Percentiles rank a stretch among this genome's conserved stretches.
Conservation (phyloP, 2,113 vertebrate species). For the Malurus alboscapulatus region DNA sequence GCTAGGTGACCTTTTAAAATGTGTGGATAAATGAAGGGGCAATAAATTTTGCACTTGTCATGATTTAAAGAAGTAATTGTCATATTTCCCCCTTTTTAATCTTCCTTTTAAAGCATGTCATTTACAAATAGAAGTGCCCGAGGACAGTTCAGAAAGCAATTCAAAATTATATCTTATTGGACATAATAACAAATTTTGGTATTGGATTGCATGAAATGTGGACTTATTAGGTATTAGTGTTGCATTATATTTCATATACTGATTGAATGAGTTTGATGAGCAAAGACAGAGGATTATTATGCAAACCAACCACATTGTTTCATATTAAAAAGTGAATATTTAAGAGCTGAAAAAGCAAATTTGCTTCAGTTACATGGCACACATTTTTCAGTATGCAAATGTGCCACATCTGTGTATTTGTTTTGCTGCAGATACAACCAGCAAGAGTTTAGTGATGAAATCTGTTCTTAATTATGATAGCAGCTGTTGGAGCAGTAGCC, state of each 20-base stretch:
- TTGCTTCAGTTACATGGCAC: conserved; percentile 57
- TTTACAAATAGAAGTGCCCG: conserved; percentile 9
- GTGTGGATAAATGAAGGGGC: conserved; percentile 56
- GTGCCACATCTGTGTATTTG: conserved; percentile 81
- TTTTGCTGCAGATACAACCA: conserved; percentile 77
- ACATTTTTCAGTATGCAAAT: conserved; percentile 72
- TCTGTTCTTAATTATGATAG: conserved; percentile 85
- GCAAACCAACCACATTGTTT: conserved; percentile 51
- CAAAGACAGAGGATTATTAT: conserved; percentile 46
- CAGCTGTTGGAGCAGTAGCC: conserved; percentile 77
- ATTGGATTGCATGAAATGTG: conserved; percentile 33
- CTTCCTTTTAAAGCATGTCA: conserved; percentile 29
- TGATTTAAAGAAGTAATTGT: conserved; percentile 50
- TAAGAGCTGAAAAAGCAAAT: conserved; percentile 69
- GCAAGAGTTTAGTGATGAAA: conserved; percentile 81
- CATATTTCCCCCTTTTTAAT: conserved; percentile 32
- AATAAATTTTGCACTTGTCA: conserved; percentile 65
- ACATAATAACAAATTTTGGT: conserved; percentile 35
- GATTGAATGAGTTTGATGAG: conserved; percentile 58
- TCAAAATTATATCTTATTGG: conserved; percentile 42
- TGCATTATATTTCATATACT: conserved; percentile 31
- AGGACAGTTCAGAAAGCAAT: conserved; percentile 30
- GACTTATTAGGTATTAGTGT: conserved; percentile 21
- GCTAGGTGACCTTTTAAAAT: conserved; percentile 62
- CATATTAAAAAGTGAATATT: conserved; percentile 65